Evolutionary conservation across 2,113 vertebrate species (phyloP).

Genomic region (Rhynchomys soricoides): DNA sequence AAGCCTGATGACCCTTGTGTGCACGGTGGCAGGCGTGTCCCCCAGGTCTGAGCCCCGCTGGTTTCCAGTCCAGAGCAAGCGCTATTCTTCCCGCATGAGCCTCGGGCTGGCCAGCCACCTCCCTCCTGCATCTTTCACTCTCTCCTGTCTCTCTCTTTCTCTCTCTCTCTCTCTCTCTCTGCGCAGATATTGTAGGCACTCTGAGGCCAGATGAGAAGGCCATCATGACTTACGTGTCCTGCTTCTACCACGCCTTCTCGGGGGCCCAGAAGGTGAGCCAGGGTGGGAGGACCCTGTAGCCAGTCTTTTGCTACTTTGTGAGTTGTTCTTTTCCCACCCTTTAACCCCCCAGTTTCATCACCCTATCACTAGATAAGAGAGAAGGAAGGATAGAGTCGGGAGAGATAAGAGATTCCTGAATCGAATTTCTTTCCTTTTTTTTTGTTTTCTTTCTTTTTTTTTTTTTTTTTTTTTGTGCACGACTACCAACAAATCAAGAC

Average conservation of each 20-base stretch:
- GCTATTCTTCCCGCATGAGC: slow-evolving; percentile 77
- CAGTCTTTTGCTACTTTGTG: too few relatives aligned
- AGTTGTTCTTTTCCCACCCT: too few relatives aligned
- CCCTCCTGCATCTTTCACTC: slow-evolving; percentile 73
- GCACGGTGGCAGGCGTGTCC: accelerated
- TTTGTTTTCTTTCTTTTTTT: too few relatives aligned
- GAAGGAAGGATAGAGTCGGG: too few relatives aligned
- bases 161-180: slow-evolving; percentile 78
- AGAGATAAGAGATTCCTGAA: too few relatives aligned
- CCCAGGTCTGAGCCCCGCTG: slow-evolving; percentile 52
- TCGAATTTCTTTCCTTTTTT: too few relatives aligned
- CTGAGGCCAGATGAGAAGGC: slow-evolving; percentile 98
- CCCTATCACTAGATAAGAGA: too few relatives aligned
- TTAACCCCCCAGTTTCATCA: too few relatives aligned
- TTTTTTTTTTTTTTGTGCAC: too few relatives aligned
- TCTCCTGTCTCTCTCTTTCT: slow-evolving; percentile 74
- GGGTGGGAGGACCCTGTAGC: slow-evolving; percentile 36
- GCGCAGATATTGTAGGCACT: slow-evolving; percentile 97
- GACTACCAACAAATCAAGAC: too few relatives aligned
- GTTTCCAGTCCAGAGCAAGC: slow-evolving; percentile 76
- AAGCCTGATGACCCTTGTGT: accelerated
- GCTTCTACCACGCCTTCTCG: slow-evolving; percentile 99
- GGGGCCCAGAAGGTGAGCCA: slow-evolving; percentile 97
- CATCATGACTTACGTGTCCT: slow-evolving; percentile 99
- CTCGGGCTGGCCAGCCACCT: not conserved